A percentile compares a stretch with the other conserved stretches of the same genome.
These are phyloP conservation scores for Drosophila sturtevanti DNA, from an alignment of 1,140 invertebrate species.

Conservation along the genomic window DNA sequence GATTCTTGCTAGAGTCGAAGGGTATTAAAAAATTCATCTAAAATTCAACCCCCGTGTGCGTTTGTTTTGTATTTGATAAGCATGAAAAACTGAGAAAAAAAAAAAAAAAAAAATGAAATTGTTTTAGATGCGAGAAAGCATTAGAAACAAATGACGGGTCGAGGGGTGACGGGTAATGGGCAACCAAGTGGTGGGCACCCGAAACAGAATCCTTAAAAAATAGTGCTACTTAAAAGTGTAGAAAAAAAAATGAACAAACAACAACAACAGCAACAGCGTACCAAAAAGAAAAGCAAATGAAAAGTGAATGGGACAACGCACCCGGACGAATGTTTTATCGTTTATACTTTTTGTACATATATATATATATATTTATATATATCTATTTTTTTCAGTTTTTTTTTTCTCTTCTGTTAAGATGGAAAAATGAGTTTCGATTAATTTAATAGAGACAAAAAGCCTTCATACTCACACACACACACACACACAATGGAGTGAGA, in stretches of 20 bases:
- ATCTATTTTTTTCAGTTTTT: slow-evolving; percentile 34
- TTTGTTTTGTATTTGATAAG: slow-evolving; percentile 80
- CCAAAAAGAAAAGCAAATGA: slow-evolving; percentile 25
- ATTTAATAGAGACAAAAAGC: slow-evolving; percentile 82
- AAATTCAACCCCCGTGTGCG: slow-evolving; percentile 55
- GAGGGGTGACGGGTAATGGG: background rate
- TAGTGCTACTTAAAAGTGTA: slow-evolving; percentile 79
- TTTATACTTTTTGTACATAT: slow-evolving; percentile 65
- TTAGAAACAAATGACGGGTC: slow-evolving; percentile 11
- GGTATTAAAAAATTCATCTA: background rate
- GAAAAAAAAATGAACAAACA: background rate
- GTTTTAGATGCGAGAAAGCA: slow-evolving; percentile 39
- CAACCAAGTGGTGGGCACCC: slow-evolving; percentile 30
- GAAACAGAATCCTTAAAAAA: slow-evolving; percentile 81
- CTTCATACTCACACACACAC: slow-evolving; percentile 60
- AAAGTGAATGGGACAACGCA: slow-evolving; percentile 54
- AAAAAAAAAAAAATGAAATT: slow-evolving; percentile 46
- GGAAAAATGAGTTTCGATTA: slow-evolving; percentile 82
- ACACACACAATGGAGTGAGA: background rate
- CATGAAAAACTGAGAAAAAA: slow-evolving; percentile 73
- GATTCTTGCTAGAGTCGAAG: background rate
- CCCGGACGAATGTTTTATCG: slow-evolving; percentile 79
- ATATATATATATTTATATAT: background rate
- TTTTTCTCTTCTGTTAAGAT: slow-evolving; percentile 73
- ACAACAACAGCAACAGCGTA: no score